A percentile compares a stretch with the other conserved stretches of the same genome.
Conservation (phyloP, 2,797 vertebrate species). For the Microctenopoma steveboyesi region DNA sequence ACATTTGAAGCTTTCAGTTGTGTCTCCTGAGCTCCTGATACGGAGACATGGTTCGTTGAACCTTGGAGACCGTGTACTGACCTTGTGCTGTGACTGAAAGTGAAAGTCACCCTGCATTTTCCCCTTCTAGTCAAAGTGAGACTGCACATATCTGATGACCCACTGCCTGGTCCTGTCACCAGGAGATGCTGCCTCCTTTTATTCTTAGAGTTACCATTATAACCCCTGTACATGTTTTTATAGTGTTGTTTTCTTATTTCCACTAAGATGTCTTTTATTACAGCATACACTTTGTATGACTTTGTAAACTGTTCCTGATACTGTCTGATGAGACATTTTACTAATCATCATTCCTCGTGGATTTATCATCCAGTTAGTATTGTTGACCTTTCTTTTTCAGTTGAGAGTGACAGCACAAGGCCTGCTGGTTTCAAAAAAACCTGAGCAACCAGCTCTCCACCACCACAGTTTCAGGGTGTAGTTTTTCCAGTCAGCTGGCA, state of each 20-base stretch:
- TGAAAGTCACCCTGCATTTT: not conserved
- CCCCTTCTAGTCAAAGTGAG: no score
- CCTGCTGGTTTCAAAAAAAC: not conserved
- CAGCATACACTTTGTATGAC: no score
- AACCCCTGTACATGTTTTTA: no score
- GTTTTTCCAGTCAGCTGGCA: conserved; percentile 17
- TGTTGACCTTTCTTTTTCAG: not conserved
- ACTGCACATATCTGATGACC: no score
- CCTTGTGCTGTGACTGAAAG: not conserved
- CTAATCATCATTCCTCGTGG: not conserved
- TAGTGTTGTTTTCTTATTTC: no score
- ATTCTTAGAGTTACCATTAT: no score
- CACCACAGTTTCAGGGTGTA: conserved; percentile 17
- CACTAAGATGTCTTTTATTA: no score
- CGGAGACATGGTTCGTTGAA: not conserved
- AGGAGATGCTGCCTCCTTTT: no score
- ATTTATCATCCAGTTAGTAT: not conserved
- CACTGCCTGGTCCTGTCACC: no score
- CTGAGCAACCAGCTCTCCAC: conserved; percentile 25
- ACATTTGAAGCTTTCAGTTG: not conserved
- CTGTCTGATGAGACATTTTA: no score
- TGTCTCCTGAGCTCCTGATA: not conserved
- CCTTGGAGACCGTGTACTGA: not conserved
- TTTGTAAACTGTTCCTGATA: no score
- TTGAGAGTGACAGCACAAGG: not conserved